Percentiles rank a stretch among this genome's conserved stretches.
phyloP scores from a whole-genome alignment of 2,797 vertebrate genomes.

The Falco concolor region DNA sequence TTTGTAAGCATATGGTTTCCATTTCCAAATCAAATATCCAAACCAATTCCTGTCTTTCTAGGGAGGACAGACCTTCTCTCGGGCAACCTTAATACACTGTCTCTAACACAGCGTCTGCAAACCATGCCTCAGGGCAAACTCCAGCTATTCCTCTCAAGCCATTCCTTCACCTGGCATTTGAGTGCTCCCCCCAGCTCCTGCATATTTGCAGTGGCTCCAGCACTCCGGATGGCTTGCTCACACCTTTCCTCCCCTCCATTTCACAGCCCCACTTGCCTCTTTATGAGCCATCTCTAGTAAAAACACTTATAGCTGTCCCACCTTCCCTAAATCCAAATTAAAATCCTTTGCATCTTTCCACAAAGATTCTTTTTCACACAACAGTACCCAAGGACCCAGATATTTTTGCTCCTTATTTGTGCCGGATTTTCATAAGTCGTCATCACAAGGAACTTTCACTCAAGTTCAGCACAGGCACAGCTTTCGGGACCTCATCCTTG shows the following conservation, averaged over 20 bases:
- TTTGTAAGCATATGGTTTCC: not conserved
- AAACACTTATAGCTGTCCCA: not conserved
- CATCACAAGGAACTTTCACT: accelerated
- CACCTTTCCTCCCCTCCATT: not conserved
- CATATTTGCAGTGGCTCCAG: not conserved
- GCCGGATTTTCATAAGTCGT: not conserved
- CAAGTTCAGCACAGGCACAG: not conserved
- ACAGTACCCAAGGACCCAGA: not conserved
- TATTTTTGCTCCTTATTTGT: not conserved
- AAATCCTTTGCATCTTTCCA: not conserved
- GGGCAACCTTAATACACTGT: not conserved
- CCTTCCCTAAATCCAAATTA: not conserved
- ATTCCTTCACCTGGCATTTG: not conserved
- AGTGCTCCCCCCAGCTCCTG: not conserved
- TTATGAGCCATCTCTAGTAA: not conserved
- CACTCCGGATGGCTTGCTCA: not conserved
- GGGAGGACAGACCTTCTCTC: not conserved
- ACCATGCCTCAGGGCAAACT: not conserved
- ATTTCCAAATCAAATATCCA: conserved; percentile 2
- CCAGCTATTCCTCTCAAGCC: not conserved
- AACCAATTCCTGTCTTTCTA: not conserved
- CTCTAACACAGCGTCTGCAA: not conserved
- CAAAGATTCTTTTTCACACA: not conserved
- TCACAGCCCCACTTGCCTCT: not conserved
- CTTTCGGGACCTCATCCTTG: not conserved